These are phyloP conservation scores for Mesoclemmys tuberculata DNA, from an alignment of 2,113 vertebrate species.

Conservation along the genomic window DNA sequence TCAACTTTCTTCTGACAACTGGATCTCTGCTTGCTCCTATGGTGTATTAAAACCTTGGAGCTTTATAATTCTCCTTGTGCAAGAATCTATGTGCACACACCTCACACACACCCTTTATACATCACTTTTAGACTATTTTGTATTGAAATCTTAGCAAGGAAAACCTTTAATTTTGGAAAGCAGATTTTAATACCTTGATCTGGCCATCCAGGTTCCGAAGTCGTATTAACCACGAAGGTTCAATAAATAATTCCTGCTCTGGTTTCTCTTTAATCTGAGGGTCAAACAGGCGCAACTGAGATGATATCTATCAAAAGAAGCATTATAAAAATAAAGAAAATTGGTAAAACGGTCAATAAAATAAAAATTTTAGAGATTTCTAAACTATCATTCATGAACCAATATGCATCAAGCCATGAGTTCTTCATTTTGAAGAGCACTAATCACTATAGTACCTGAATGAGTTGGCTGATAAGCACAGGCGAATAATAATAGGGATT, in stretches of 20 bases:
- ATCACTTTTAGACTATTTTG: no score
- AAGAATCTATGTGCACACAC: no score
- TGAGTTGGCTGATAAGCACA: slow-evolving; percentile 89
- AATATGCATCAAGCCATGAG: accelerated
- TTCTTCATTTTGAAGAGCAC: background rate
- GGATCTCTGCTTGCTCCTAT: background rate
- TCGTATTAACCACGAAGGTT: slow-evolving; percentile 88
- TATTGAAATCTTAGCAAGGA: background rate
- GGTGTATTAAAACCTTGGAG: background rate
- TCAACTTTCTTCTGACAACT: background rate
- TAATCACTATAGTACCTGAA: slow-evolving; percentile 79
- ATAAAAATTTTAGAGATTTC: background rate
- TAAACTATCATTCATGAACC: background rate
- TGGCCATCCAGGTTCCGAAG: slow-evolving; percentile 86
- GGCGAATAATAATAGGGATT: slow-evolving; percentile 85
- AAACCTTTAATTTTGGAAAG: background rate
- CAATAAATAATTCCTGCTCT: slow-evolving; percentile 90
- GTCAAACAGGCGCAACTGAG: slow-evolving; percentile 92
- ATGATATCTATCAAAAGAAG: slow-evolving; percentile 83
- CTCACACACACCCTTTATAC: no score
- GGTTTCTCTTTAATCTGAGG: slow-evolving; percentile 95
- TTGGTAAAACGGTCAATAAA: background rate
- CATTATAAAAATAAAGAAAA: background rate
- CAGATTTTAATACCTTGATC: slow-evolving; percentile 82
- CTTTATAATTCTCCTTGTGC: background rate